A percentile compares a stretch with the other conserved stretches of the same genome.
Conservation (phyloP, 1,140 invertebrate genomes). For the Euwallacea fornicatus region DNA sequence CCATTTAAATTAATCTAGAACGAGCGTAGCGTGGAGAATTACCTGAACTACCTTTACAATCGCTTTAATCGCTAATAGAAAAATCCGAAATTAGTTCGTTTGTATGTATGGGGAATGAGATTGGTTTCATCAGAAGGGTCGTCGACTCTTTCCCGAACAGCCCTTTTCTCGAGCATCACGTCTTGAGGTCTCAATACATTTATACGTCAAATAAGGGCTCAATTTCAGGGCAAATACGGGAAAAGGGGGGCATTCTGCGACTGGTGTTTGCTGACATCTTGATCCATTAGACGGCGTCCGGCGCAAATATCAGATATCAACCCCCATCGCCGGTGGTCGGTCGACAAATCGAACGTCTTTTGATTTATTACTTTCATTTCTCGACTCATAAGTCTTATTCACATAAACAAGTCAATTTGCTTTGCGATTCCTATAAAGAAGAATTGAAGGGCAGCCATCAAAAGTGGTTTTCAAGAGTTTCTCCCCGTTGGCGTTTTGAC, state of each 20-base stretch:
- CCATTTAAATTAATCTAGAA: conserved; percentile 21
- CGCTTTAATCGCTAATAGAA: conserved; percentile 8
- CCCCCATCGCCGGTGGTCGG: conserved; percentile 36
- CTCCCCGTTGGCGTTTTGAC: conserved; percentile 17
- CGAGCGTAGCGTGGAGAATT: conserved; percentile 21
- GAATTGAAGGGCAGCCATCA: neutral
- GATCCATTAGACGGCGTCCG: conserved; percentile 49
- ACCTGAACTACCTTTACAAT: conserved; percentile 4
- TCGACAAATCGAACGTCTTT: conserved; percentile 48
- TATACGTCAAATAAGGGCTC: conserved; percentile 29
- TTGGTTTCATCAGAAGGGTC: conserved; percentile 1
- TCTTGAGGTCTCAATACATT: conserved; percentile 4
- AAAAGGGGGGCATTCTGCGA: conserved; percentile 34
- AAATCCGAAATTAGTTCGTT: conserved; percentile 3
- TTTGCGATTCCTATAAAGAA: neutral
- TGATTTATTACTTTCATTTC: conserved; percentile 50
- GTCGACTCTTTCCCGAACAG: neutral
- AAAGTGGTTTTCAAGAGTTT: neutral
- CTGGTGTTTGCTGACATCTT: conserved; percentile 46
- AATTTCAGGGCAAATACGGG: conserved; percentile 34
- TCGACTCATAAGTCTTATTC: conserved; percentile 42
- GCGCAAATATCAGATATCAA: conserved; percentile 48
- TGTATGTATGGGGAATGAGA: neutral
- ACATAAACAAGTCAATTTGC: conserved; percentile 44
- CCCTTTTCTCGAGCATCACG: neutral